Evolutionary conservation across 2,888 invertebrate species (phyloP).

Genomic region (Listrodromus nycthemerus): DNA sequence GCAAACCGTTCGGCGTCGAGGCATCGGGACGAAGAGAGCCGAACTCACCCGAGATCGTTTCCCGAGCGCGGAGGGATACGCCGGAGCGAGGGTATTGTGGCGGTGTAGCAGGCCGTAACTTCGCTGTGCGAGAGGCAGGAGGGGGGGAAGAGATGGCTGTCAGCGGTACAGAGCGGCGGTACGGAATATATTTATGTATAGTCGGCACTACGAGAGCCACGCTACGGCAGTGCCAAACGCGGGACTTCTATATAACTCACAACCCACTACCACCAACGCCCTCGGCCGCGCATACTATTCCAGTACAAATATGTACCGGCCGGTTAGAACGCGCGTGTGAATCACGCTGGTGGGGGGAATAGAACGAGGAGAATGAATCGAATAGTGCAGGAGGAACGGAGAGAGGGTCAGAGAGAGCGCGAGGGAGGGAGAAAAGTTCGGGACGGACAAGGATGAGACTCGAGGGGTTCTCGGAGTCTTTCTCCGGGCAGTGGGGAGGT

Average conservation of each 20-base stretch:
- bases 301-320: constrained; percentile 25
- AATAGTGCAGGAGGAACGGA: constrained; percentile 56
- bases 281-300: constrained; percentile 4
- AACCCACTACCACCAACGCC: constrained; percentile 29
- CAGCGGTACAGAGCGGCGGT: constrained; percentile 41
- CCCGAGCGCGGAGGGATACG: constrained; percentile 43
- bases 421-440: constrained; percentile 51
- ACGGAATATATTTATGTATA: constrained; percentile 46
- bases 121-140: constrained; percentile 61
- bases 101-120: constrained; percentile 44
- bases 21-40: constrained; percentile 51
- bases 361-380: constrained; percentile 57
- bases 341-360: constrained; percentile 61
- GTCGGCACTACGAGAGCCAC: constrained; percentile 40
- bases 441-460: constrained; percentile 69
- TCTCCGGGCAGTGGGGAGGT: constrained; percentile 77
- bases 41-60: constrained; percentile 53
- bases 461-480: constrained; percentile 68
- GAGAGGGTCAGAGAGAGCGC: constrained; percentile 37
- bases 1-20: constrained; percentile 59
- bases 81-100: constrained; percentile 59
- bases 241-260: constrained; percentile 51
- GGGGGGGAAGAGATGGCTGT: constrained; percentile 64
- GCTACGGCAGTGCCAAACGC: constrained; percentile 58
- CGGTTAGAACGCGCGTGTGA: constrained; percentile 64